Evolutionary conservation across 2,888 invertebrate species (phyloP), one percentile per base, ranked within the genome.

Genomic region (Bibio marci): DNA sequence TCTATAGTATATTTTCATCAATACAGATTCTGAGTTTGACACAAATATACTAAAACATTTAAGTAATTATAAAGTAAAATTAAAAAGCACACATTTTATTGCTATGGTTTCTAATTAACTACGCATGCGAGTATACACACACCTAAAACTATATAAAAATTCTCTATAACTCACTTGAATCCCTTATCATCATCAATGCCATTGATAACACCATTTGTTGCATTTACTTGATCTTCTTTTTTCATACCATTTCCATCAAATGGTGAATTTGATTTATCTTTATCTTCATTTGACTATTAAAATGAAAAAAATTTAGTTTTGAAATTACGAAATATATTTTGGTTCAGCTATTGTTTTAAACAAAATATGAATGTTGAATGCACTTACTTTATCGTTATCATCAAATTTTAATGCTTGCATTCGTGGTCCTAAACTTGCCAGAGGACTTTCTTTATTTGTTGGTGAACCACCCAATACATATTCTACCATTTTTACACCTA

Each of bases 401-500:
- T 69, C 73, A 53, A 76, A 63, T 49, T 71, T 73, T 37, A 78
- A 58, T 41, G 66, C 67, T 46, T 76, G 63, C 66, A 80, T 68
- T 46, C 78, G 64, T 36, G 73, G 71, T 51, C 78, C 78, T 44
- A 79, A 54, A 8, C 63, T 62, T 26, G 62, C 62, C 46, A 69
- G 55, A 48, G 65, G 65, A 43, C 62, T 60, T 51, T 78, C 80
- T 58, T 80, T 78, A 50, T 72, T 70, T 48, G 88, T 90, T 17
- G 90, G 88, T 45, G 87, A 88, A 46, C 83, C 86, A 47, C 92
- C 87, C 52, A 97, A 71, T 43, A 97, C 94, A 62, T 94, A 95
- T 65, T 97, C 95, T 39, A 94, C 95, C 91, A 95, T 95, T 70
- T 94, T 94, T 49, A 92, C 88, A 48, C 90, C 91, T 48, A 94